Percentiles rank a stretch among this genome's conserved stretches.
Conservation (phyloP, 1,140 invertebrate species). For the Megalonaias nervosa region DNA sequence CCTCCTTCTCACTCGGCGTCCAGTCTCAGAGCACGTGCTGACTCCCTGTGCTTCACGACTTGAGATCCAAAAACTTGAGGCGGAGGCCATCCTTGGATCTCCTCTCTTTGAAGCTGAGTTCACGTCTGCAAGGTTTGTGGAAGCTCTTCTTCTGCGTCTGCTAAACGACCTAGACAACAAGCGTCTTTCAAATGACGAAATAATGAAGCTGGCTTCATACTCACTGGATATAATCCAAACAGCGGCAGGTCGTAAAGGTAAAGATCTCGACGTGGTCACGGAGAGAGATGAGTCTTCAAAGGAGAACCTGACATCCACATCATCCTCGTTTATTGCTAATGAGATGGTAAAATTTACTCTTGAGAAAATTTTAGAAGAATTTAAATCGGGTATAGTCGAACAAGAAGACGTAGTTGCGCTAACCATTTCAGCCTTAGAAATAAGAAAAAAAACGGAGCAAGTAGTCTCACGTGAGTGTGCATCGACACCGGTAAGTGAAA, state of each 20-base stretch:
- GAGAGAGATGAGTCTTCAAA: slow-evolving; percentile 1
- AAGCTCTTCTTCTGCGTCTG: slow-evolving; percentile 26
- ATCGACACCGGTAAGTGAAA: slow-evolving; percentile 5
- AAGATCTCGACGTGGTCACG: slow-evolving; percentile 2
- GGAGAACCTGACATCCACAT: slow-evolving; percentile 6
- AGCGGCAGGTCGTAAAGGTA: not conserved
- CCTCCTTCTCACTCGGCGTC: not conserved
- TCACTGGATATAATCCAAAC: slow-evolving; percentile 27
- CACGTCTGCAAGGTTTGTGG: slow-evolving; percentile 22
- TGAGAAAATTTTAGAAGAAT: slow-evolving; percentile 26
- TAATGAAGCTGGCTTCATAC: slow-evolving; percentile 30
- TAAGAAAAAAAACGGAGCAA: not conserved
- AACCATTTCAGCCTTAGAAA: slow-evolving; percentile 24
- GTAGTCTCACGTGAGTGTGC: not conserved
- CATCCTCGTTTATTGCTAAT: slow-evolving; percentile 28
- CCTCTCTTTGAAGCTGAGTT: slow-evolving; percentile 13
- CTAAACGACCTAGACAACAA: slow-evolving; percentile 34
- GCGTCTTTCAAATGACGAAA: slow-evolving; percentile 22
- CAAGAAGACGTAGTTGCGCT: slow-evolving; percentile 31
- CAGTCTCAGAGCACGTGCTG: slow-evolving; percentile 33
- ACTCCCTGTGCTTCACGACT: slow-evolving; percentile 28
- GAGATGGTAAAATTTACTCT: slow-evolving; percentile 40
- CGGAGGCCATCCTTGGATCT: slow-evolving; percentile 16
- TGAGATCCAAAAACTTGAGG: slow-evolving; percentile 22
- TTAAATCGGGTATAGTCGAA: slow-evolving; percentile 18